phyloP scores from a whole-genome alignment of 2,888 invertebrate genomes.

The Globia sparganii region DNA sequence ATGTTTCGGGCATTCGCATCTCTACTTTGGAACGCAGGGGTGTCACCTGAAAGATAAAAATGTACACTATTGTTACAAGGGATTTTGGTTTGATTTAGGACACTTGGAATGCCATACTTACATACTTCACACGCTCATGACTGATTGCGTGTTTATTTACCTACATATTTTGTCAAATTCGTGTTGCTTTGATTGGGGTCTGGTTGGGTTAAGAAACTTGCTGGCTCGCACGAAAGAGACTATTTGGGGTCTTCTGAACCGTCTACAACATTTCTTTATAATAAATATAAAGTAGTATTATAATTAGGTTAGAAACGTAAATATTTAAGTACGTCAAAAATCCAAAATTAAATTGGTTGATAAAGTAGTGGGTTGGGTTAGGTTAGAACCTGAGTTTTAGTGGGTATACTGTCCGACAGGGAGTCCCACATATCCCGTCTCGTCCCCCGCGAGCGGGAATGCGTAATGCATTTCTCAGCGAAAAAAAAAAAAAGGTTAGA shows the following conservation, averaged over 20 bases:
- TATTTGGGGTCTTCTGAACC: background rate
- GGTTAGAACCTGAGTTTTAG: too few relatives aligned
- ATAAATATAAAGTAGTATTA: background rate
- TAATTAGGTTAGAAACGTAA: background rate
- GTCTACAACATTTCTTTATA: background rate
- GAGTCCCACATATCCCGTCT: too few relatives aligned
- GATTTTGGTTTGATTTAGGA: conserved; percentile 35
- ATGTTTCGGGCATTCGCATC: conserved; percentile 45
- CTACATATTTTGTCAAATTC: background rate
- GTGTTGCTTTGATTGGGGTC: background rate
- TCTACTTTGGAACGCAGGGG: conserved; percentile 35
- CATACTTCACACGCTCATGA: background rate
- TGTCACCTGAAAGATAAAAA: conserved; percentile 31
- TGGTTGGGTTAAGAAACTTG: background rate
- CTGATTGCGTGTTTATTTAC: background rate
- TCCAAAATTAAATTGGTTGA: too few relatives aligned
- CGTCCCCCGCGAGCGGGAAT: too few relatives aligned
- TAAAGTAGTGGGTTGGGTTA: too few relatives aligned
- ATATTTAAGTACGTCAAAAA: too few relatives aligned
- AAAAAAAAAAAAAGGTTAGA: too few relatives aligned
- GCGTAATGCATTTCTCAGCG: too few relatives aligned
- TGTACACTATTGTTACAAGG: background rate
- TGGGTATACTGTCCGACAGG: too few relatives aligned
- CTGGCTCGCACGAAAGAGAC: background rate
- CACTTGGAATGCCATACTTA: background rate